phyloP scores from a whole-genome alignment of 2,113 vertebrate species.

The Seriola rivoliana region DNA sequence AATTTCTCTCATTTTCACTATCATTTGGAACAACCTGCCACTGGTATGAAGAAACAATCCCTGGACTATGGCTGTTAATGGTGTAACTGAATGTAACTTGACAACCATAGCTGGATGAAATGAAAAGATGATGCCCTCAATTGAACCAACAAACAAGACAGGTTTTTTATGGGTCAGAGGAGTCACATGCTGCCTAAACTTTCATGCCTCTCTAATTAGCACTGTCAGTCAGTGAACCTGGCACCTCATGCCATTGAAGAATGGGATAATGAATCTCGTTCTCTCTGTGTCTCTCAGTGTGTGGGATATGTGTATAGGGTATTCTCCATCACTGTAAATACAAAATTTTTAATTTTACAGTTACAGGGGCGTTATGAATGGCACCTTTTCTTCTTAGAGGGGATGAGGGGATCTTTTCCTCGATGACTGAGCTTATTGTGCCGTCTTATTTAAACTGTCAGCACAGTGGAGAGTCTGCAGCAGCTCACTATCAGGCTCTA shows the following conservation, averaged over 20 bases:
- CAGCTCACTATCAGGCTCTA: constrained; percentile 69
- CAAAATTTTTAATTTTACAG: constrained; percentile 13
- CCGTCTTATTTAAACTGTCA: constrained; percentile 63
- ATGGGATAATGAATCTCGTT: constrained; percentile 67
- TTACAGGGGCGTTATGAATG: background rate
- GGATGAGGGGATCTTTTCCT: constrained; percentile 49
- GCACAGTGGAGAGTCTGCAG: constrained; percentile 50
- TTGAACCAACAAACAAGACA: constrained; percentile 61
- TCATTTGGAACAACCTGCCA: constrained; percentile 34
- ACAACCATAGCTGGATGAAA: constrained; percentile 41
- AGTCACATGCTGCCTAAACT: constrained; percentile 69
- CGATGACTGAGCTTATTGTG: constrained; percentile 75
- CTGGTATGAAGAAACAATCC: constrained; percentile 13
- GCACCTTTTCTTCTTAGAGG: constrained; percentile 26
- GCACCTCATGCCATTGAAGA: constrained; percentile 66
- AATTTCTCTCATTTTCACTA: constrained; percentile 36
- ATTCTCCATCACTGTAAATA: constrained; percentile 16
- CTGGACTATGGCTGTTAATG: constrained; percentile 19
- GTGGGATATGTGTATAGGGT: constrained; percentile 7
- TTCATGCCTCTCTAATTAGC: constrained; percentile 70
- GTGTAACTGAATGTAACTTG: constrained; percentile 31
- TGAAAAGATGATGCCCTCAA: constrained; percentile 50
- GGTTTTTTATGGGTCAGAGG: constrained; percentile 51
- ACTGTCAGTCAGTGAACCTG: constrained; percentile 67
- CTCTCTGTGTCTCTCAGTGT: constrained; percentile 19